Percentiles rank a stretch among this genome's conserved stretches.
phyloP scores from a whole-genome alignment of 1,140 invertebrate genomes.

The Pachypsylla venusta region DNA sequence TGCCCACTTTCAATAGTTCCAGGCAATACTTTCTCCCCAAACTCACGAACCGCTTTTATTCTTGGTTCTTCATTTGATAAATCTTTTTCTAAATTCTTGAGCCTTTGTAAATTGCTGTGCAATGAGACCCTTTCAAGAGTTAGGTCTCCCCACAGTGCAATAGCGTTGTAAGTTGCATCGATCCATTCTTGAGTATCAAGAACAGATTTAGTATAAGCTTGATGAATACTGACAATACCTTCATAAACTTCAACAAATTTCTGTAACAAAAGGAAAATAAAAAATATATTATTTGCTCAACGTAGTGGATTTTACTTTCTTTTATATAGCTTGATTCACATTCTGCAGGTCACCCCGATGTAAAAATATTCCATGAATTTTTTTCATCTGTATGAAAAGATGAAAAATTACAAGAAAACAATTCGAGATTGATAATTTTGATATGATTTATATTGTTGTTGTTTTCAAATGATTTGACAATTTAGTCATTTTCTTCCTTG shows the following conservation, averaged over 20 bases:
- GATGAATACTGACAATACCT: conserved; percentile 78
- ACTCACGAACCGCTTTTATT: conserved; percentile 55
- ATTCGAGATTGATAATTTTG: too few relatives aligned
- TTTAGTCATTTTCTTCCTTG: too few relatives aligned
- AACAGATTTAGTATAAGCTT: conserved; percentile 78
- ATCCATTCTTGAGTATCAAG: conserved; percentile 81
- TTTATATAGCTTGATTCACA: too few relatives aligned
- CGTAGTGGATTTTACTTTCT: too few relatives aligned
- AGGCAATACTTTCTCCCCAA: conserved; percentile 81
- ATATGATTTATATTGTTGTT: too few relatives aligned
- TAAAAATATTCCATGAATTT: too few relatives aligned
- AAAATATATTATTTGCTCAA: too few relatives aligned
- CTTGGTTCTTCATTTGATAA: conserved; percentile 73
- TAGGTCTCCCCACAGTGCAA: conserved; percentile 70
- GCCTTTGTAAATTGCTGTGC: conserved; percentile 78
- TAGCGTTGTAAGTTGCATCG: conserved; percentile 71
- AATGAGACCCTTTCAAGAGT: conserved; percentile 76
- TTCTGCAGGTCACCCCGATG: too few relatives aligned
- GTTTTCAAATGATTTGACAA: too few relatives aligned
- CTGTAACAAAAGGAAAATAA: conserved; percentile 25
- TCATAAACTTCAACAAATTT: conserved; percentile 48
- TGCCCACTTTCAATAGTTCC: conserved; percentile 75
- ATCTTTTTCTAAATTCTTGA: conserved; percentile 61
- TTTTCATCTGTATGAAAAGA: too few relatives aligned
- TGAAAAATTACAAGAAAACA: too few relatives aligned